Evolutionary conservation across 1,140 invertebrate species (phyloP).

Genomic region (Drosophila biarmipes): DNA sequence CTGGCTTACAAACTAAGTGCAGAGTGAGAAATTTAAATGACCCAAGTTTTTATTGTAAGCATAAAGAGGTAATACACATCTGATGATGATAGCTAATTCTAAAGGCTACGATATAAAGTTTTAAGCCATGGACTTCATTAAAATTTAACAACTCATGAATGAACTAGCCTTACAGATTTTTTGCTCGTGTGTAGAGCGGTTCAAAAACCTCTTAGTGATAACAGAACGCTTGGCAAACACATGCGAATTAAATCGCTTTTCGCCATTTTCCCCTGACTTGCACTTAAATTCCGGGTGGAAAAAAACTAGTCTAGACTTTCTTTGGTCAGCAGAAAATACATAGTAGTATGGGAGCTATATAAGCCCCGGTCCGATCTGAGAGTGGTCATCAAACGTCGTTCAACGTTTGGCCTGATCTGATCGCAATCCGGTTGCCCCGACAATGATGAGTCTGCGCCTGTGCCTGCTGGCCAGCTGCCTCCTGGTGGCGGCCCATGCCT

Average conservation of each 20-base stretch:
- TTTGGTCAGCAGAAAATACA: constrained; percentile 22
- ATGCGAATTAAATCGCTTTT: constrained; percentile 16
- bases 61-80: neutral
- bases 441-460: constrained; percentile 67
- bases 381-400: constrained; percentile 62
- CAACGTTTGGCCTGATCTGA: constrained; percentile 64
- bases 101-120: neutral
- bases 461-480: constrained; percentile 74
- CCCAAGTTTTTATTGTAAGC: neutral
- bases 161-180: neutral
- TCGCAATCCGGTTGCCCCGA: constrained; percentile 3
- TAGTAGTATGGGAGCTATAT: constrained; percentile 34
- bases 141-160: neutral
- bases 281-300: neutral
- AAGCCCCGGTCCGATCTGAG: constrained; percentile 26
- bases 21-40: neutral
- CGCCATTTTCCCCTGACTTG: constrained; percentile 29
- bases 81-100: neutral
- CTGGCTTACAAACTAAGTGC: constrained; percentile 19
- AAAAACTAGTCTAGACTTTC: no score
- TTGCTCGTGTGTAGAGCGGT: constrained; percentile 13
- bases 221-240: constrained; percentile 13
- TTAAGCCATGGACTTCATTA: neutral
- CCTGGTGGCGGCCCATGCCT: constrained; percentile 50
- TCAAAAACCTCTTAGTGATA: constrained; percentile 38